Base-by-base conservation (phyloP, 2,888 invertebrate species). In the Helleia helle region DNA sequence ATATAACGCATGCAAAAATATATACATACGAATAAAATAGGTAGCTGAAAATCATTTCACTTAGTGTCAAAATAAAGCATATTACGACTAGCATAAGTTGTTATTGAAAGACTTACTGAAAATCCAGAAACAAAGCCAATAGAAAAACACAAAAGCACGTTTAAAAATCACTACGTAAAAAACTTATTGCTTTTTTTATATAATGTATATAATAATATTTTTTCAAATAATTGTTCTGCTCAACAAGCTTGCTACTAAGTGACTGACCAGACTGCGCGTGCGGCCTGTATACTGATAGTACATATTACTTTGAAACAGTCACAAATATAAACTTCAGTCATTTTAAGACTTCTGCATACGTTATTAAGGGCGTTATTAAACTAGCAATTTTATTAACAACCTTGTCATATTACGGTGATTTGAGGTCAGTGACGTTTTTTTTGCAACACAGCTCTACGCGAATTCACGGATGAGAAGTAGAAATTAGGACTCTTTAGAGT, bases 401-500 rank as follows among this genome's bases (percentile, higher is more conserved):
- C 48, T 47, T 58, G 58, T 62, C 58, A 41, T 51, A 57, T 46
- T 57, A 54, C 31, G 13, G 44, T 40, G 25, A 51, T 69, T 75
- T 75, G 76, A 77, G 83, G 81, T 81, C 83, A 81, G 64, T 73
- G 80, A 77, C 83, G 77, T 72, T 72, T 71, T 76, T 77, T 79
- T 56, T 65, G 62, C 56, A 53, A 59, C 58, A 59, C 58, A 59
- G 50, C 15, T 30, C 50, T 52, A 54, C 64, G 67, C 62, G 68
- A 73, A 66, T 72, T 66, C 57, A 70, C 63, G 56, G 55, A 68
- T 72, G 52, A 45, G 73, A 71, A 71, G 55, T 29, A 50, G 48
- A 22, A 43, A 48, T 58, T 55, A 53, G 25, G 40, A 42, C 50
- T 55, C 50, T 22, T 38, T 38, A 27, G n/a, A n/a, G n/a, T n/a